These are phyloP conservation scores for Ostrea edulis DNA, from an alignment of 1,140 invertebrate genomes.

Conservation along the genomic window DNA sequence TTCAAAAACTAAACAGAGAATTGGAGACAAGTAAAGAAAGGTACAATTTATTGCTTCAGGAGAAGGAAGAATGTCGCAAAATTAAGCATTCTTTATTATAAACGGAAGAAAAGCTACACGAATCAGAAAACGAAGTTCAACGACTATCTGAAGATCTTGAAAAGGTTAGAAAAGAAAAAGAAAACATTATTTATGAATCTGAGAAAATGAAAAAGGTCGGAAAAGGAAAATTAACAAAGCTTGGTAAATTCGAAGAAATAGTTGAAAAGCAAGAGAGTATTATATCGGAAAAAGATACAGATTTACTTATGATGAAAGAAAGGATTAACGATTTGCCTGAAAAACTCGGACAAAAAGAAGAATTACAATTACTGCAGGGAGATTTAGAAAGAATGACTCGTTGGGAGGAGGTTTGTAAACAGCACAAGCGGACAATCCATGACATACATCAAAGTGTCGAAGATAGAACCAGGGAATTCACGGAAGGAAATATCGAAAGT, in stretches of 20 bases:
- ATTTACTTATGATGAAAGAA: constrained; percentile 62
- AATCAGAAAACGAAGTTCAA: constrained; percentile 42
- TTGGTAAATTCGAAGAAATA: constrained; percentile 52
- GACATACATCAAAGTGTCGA: constrained; percentile 11
- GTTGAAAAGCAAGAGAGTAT: constrained; percentile 59
- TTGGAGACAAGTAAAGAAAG: constrained; percentile 47
- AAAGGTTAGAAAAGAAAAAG: constrained; percentile 44
- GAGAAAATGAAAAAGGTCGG: constrained; percentile 50
- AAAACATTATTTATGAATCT: constrained; percentile 44
- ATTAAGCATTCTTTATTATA: constrained; percentile 2
- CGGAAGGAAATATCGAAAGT: neutral
- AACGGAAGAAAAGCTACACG: constrained; percentile 35
- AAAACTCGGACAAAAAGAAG: constrained; percentile 47
- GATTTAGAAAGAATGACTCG: constrained; percentile 37
- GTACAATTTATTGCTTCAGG: constrained; percentile 30
- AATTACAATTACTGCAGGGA: constrained; percentile 9
- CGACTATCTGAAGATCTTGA: constrained; percentile 43
- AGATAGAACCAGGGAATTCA: constrained; percentile 16
- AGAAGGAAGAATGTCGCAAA: constrained; percentile 49
- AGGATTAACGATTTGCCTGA: constrained; percentile 60
- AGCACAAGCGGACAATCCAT: constrained; percentile 10
- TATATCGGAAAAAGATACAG: constrained; percentile 61
- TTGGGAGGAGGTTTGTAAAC: constrained; percentile 52
- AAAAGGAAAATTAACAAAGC: constrained; percentile 57
- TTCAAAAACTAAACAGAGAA: constrained; percentile 39